These are phyloP conservation scores for Phorcus lineatus DNA, from an alignment of 2,888 invertebrate genomes.

Conservation along the genomic window DNA sequence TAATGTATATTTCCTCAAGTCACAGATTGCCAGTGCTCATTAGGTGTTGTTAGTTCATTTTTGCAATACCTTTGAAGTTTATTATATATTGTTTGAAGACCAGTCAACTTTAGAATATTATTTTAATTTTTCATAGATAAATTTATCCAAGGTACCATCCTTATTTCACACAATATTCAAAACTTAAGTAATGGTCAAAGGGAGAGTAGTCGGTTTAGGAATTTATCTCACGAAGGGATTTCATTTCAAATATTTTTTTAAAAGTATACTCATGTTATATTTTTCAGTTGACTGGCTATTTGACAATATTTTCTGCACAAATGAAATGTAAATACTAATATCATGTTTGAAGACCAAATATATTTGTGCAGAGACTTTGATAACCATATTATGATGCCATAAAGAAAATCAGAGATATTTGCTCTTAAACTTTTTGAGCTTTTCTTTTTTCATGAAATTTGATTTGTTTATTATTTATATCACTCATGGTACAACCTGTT, in stretches of 20 bases:
- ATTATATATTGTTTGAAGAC: not conserved
- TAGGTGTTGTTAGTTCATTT: too few species aligned
- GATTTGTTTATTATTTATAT: slow-evolving; percentile 2
- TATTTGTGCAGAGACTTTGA: not conserved
- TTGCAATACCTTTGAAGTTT: not conserved
- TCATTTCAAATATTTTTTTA: not conserved
- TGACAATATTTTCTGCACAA: too few species aligned
- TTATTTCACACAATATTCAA: too few species aligned
- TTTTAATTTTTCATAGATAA: not conserved
- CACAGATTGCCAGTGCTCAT: too few species aligned
- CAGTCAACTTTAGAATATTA: not conserved
- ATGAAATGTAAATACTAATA: too few species aligned
- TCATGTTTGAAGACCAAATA: too few species aligned
- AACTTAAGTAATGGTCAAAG: too few species aligned
- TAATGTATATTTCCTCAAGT: too few species aligned
- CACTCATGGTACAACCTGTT: not conserved
- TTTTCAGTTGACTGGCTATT: too few species aligned
- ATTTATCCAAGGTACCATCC: not conserved
- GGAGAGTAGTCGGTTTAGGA: too few species aligned
- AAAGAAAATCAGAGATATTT: not conserved
- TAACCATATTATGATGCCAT: too few species aligned
- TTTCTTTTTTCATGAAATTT: not conserved
- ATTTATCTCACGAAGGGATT: too few species aligned
- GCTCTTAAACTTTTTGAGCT: not conserved
- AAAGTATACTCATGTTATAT: not conserved